A percentile compares a stretch with the other conserved stretches of the same genome.
phyloP scores from a whole-genome alignment of 2,888 invertebrate genomes.

The Drosophila infuscata region DNA sequence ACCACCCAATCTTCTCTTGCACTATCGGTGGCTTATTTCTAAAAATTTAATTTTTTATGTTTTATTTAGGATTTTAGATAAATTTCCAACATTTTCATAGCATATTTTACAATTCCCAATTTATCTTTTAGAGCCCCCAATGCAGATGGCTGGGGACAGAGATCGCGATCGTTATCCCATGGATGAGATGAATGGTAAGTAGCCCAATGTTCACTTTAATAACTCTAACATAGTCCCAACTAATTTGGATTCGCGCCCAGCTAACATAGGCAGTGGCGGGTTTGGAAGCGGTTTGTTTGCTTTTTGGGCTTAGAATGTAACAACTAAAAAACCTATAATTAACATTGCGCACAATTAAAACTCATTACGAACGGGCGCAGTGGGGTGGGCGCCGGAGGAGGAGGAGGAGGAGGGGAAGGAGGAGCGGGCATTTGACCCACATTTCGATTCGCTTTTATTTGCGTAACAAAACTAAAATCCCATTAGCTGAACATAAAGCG shows the following conservation, averaged over 20 bases:
- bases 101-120: not conserved
- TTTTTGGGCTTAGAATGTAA: conserved; percentile 27
- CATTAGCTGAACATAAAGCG: conserved; percentile 71
- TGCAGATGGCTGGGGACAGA: conserved; percentile 57
- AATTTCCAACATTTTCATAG: not conserved
- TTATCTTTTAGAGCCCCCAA: conserved; percentile 64
- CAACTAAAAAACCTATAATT: conserved; percentile 56
- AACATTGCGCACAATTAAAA: conserved; percentile 73
- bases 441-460: conserved; percentile 70
- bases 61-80: not conserved
- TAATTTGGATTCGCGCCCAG: conserved; percentile 64
- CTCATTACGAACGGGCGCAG: conserved; percentile 54
- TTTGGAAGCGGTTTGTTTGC: conserved; percentile 23
- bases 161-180: conserved; percentile 67
- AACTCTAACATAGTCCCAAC: conserved; percentile 37
- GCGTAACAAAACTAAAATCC: conserved; percentile 75
- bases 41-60: not conserved
- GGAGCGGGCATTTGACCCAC: conserved; percentile 72
- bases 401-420: not conserved
- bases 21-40: not conserved
- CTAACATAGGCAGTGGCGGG: conserved; percentile 36
- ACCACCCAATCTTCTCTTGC: not conserved
- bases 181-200: conserved; percentile 77
- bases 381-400: not conserved
- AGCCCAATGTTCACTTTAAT: not conserved